Conservation (phyloP, 1,140 invertebrate species). For the Nymphalis io region DNA sequence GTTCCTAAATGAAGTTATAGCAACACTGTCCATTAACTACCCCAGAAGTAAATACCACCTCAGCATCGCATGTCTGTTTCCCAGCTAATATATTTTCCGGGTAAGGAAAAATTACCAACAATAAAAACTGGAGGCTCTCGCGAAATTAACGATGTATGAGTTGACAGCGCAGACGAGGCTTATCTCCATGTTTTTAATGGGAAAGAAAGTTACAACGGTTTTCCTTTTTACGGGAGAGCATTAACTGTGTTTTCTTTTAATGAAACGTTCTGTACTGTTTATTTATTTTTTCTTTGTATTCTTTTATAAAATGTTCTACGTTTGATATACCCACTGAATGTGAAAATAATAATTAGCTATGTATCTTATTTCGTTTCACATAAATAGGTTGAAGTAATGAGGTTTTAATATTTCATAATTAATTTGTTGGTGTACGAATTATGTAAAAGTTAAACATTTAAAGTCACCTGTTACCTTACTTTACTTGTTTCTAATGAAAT, state of each 20-base stretch:
- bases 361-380: slow-evolving; percentile 28
- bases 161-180: slow-evolving; percentile 66
- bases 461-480: too few species aligned
- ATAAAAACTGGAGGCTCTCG: slow-evolving; percentile 69
- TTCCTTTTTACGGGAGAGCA: slow-evolving; percentile 57
- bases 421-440: neutral
- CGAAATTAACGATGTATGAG: slow-evolving; percentile 77
- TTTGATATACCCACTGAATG: slow-evolving; percentile 27
- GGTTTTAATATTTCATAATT: neutral
- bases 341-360: slow-evolving; percentile 15
- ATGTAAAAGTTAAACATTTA: too few species aligned
- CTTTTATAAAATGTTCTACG: slow-evolving; percentile 39
- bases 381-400: slow-evolving; percentile 1
- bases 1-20: neutral
- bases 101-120: slow-evolving; percentile 67
- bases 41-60: slow-evolving; percentile 54
- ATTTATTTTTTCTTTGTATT: slow-evolving; percentile 33
- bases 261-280: slow-evolving; percentile 56
- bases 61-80: slow-evolving; percentile 48
- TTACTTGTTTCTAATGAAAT: too few species aligned
- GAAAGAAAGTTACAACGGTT: slow-evolving; percentile 59
- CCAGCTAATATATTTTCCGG: slow-evolving; percentile 45
- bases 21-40: neutral
- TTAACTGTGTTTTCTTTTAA: slow-evolving; percentile 70
- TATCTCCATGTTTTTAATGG: slow-evolving; percentile 72